Conservation (phyloP, 2,113 vertebrate species). For the Pavo muticus region DNA sequence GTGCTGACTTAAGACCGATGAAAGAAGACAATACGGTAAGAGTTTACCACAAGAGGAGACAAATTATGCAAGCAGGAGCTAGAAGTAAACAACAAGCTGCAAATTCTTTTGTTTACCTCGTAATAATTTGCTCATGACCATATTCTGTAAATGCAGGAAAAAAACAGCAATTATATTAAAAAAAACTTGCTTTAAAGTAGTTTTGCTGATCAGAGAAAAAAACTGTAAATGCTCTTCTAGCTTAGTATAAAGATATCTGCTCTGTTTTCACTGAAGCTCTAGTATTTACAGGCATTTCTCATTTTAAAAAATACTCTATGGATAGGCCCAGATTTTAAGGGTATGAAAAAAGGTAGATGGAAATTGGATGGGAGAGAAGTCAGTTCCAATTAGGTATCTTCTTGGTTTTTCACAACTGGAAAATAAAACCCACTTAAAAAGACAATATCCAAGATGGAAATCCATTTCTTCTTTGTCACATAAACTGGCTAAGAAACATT, state of each 20-base stretch:
- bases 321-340: not conserved
- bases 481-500: not conserved
- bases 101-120: not conserved
- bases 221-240: not conserved
- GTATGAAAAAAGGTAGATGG: not conserved
- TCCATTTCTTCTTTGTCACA: not conserved
- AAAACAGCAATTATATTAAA: not conserved
- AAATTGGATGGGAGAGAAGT: not conserved
- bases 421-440: conserved; percentile 4
- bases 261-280: not conserved
- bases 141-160: not conserved
- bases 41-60: not conserved
- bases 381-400: not conserved
- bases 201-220: not conserved
- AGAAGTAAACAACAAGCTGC: not conserved
- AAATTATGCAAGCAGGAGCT: not conserved
- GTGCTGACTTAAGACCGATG: not conserved
- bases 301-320: not conserved
- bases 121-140: not conserved
- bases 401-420: not conserved
- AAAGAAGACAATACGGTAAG: not conserved
- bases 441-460: not conserved
- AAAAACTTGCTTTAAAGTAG: not conserved
- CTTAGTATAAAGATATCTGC: not conserved
- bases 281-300: not conserved